Evolutionary conservation across 1,140 invertebrate genomes (phyloP).

Genomic region (Hyles vespertilio): DNA sequence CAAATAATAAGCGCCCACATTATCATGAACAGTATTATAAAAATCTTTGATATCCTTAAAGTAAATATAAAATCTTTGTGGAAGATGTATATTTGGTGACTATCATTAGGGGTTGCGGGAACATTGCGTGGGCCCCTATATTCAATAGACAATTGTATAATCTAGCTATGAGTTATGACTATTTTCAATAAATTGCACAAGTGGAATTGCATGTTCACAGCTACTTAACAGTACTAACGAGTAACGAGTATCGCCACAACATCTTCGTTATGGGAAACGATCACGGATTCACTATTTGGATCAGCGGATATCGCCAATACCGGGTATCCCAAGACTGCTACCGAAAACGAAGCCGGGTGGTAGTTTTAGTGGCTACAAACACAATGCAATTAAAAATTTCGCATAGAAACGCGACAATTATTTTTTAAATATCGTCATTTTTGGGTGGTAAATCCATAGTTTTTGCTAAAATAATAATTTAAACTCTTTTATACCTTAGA

Average conservation of each 20-base stretch:
- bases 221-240: slow-evolving; percentile 65
- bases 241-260: slow-evolving; percentile 38
- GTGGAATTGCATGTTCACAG: slow-evolving; percentile 72
- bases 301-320: slow-evolving; percentile 38
- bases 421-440: too few relatives aligned
- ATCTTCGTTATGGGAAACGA: slow-evolving; percentile 48
- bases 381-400: too few relatives aligned
- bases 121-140: slow-evolving; percentile 69
- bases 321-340: too few relatives aligned
- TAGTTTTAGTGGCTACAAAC: too few relatives aligned
- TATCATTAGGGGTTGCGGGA: slow-evolving; percentile 56
- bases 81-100: slow-evolving; percentile 66
- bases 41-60: slow-evolving; percentile 66
- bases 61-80: slow-evolving; percentile 70
- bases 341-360: too few relatives aligned
- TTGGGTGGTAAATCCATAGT: too few relatives aligned
- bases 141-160: slow-evolving; percentile 73
- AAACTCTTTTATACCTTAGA: too few relatives aligned
- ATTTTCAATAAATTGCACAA: slow-evolving; percentile 73
- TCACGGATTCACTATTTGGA: slow-evolving; percentile 50
- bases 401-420: too few relatives aligned
- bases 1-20: slow-evolving; percentile 76
- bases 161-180: slow-evolving; percentile 74
- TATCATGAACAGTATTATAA: slow-evolving; percentile 56
- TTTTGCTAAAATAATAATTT: too few relatives aligned